phyloP scores from a whole-genome alignment of 2,888 invertebrate species.

The Nephrotoma flavescens region DNA sequence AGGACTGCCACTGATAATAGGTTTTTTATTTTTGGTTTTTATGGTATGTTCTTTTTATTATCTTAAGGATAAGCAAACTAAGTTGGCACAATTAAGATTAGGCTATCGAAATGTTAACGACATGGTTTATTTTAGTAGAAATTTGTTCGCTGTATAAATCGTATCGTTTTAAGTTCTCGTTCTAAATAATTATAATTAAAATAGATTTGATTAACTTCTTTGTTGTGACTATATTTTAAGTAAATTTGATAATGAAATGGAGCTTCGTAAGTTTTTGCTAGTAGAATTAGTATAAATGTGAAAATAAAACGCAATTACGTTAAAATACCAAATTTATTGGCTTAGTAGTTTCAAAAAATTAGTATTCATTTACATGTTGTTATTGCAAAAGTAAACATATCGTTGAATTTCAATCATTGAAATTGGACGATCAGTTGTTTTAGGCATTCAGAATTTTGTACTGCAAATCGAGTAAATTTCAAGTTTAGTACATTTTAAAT shows the following conservation, averaged over 20 bases:
- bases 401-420: neutral
- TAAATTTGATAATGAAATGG: neutral
- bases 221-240: neutral
- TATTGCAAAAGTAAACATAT: neutral
- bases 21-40: neutral
- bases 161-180: neutral
- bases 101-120: neutral
- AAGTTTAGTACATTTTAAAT: too few relatives aligned
- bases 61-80: neutral
- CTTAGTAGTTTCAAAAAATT: neutral
- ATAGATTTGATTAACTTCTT: neutral
- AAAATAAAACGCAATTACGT: neutral
- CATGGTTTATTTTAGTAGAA: neutral
- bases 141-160: neutral
- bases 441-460: too few relatives aligned
- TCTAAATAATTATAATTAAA: neutral
- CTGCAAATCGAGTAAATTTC: too few relatives aligned
- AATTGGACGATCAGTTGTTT: too few relatives aligned
- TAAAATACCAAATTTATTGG: neutral
- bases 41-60: neutral
- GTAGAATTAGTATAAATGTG: neutral
- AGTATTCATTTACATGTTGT: neutral
- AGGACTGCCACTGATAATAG: neutral
- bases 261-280: neutral
- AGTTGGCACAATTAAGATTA: neutral